Conservation (phyloP, 2,888 invertebrate species). For the Tinea trinotella region DNA sequence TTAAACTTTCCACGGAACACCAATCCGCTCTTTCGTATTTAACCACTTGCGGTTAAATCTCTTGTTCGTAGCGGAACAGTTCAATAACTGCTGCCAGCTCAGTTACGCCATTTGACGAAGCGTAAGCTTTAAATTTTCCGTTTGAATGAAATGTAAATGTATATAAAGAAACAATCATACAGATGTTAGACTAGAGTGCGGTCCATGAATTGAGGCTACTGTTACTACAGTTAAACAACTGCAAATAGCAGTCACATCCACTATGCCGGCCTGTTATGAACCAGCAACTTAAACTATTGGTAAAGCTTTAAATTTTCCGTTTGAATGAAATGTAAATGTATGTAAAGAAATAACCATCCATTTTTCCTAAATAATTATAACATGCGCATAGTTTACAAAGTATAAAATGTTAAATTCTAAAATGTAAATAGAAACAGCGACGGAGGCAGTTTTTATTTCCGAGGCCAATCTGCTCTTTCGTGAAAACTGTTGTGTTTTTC, state of each 20-base stretch:
- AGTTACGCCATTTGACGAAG: neutral
- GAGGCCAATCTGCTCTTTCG: constrained; percentile 12
- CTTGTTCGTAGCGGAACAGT: constrained; percentile 7
- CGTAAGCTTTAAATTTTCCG: neutral
- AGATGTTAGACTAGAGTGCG: no score
- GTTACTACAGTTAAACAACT: no score
- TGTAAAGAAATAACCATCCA: neutral
- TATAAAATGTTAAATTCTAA: neutral
- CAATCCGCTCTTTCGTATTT: constrained; percentile 60
- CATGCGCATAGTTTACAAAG: constrained; percentile 8
- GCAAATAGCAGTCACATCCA: no score
- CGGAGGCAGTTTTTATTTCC: constrained; percentile 14
- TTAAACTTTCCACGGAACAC: constrained; percentile 48
- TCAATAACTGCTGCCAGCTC: constrained; percentile 10
- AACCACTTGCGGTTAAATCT: constrained; percentile 43
- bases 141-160: neutral
- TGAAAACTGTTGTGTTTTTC: constrained; percentile 11
- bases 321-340: neutral
- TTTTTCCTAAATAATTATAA: neutral
- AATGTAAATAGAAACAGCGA: constrained; percentile 10
- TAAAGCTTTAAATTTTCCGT: neutral
- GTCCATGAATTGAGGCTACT: no score
- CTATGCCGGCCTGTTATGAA: no score
- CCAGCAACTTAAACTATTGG: neutral
- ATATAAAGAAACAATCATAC: neutral